Conservation (phyloP, 2,797 vertebrate genomes). For the Channa striata region DNA sequence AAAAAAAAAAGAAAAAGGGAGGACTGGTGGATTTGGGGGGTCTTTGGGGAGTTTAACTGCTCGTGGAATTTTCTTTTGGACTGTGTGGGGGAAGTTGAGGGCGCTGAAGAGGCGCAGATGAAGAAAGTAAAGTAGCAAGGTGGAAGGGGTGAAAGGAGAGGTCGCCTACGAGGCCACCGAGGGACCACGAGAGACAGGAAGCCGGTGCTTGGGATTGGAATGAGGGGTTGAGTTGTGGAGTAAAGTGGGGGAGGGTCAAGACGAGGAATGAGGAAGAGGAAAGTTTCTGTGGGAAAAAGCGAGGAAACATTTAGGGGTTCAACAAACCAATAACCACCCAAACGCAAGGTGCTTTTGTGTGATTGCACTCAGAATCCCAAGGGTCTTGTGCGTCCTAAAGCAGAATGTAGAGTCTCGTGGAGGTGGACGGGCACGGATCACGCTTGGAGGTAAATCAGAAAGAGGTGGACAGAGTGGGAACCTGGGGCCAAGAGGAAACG, state of each 20-base stretch:
- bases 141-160: constrained; percentile 45
- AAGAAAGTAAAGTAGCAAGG: constrained; percentile 15
- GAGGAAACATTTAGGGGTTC: background rate
- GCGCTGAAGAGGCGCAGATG: background rate
- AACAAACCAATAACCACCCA: background rate
- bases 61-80: constrained; percentile 39
- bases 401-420: constrained; percentile 20
- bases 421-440: constrained; percentile 37
- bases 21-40: constrained; percentile 22
- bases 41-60: constrained; percentile 40
- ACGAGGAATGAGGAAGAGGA: constrained; percentile 37
- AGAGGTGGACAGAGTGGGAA: constrained; percentile 50
- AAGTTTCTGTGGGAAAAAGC: background rate
- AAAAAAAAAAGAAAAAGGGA: constrained; percentile 31
- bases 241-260: constrained; percentile 69
- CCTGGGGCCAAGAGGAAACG: constrained; percentile 68
- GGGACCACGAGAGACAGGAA: constrained; percentile 72
- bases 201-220: constrained; percentile 66
- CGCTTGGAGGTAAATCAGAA: constrained; percentile 56
- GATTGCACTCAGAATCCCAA: constrained; percentile 16
- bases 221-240: constrained; percentile 65
- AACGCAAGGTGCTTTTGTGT: background rate
- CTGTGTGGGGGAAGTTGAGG: background rate
- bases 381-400: constrained; percentile 16
- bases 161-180: constrained; percentile 15